Conservation (phyloP, 2,797 vertebrate species). For the Girardinus metallicus region DNA sequence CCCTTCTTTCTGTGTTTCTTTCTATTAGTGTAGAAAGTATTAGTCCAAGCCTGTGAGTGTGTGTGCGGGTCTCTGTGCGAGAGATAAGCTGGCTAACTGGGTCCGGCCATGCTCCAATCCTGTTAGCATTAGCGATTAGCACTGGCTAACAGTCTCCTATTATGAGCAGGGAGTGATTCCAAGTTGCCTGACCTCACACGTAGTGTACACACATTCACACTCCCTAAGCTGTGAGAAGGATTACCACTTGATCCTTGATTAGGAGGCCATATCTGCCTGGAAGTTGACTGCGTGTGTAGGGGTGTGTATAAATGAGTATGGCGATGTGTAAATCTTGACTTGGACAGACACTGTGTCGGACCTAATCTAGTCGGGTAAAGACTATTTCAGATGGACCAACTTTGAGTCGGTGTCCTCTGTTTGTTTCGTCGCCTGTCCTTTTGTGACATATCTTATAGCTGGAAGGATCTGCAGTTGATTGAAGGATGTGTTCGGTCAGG, state of each 20-base stretch:
- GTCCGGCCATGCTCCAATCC: slow-evolving; percentile 73
- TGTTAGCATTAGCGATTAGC: slow-evolving; percentile 79
- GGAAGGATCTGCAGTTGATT: slow-evolving; percentile 28
- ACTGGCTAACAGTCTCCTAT: slow-evolving; percentile 68
- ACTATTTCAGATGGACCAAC: slow-evolving; percentile 15
- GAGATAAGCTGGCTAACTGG: slow-evolving; percentile 73
- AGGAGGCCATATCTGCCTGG: slow-evolving; percentile 57
- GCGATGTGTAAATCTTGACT: slow-evolving; percentile 25
- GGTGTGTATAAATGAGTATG: slow-evolving; percentile 17
- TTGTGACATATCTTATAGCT: slow-evolving; percentile 20
- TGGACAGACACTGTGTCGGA: slow-evolving; percentile 1
- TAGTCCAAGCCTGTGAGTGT: slow-evolving; percentile 23
- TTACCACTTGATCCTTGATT: slow-evolving; percentile 80
- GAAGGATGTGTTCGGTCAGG: slow-evolving; percentile 36
- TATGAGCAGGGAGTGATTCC: slow-evolving; percentile 68
- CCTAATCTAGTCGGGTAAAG: slow-evolving; percentile 26
- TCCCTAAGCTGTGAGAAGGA: slow-evolving; percentile 63
- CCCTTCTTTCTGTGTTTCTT: slow-evolving; percentile 32
- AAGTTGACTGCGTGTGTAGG: slow-evolving; percentile 33
- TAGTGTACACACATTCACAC: slow-evolving; percentile 44
- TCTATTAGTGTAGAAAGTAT: slow-evolving; percentile 51
- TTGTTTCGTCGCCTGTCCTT: not conserved
- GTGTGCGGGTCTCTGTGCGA: slow-evolving; percentile 16
- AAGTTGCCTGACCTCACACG: slow-evolving; percentile 62
- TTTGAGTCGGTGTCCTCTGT: slow-evolving; percentile 8